phyloP scores from a whole-genome alignment of 2,113 vertebrate species.

The Sphaerodactylus townsendi region DNA sequence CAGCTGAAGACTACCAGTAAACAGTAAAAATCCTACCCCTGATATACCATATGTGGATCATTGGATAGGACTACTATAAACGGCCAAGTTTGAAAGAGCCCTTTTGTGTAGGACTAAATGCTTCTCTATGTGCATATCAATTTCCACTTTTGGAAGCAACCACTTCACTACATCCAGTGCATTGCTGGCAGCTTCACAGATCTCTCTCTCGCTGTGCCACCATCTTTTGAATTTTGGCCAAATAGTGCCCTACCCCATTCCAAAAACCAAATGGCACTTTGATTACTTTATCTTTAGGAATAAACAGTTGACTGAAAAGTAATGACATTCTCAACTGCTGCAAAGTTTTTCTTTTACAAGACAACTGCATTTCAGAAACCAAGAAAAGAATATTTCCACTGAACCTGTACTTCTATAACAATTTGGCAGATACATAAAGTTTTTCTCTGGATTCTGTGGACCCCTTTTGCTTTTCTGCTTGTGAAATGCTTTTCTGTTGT shows the following conservation, averaged over 20 bases:
- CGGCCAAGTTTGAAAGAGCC: neutral
- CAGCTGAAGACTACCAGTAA: neutral
- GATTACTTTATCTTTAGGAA: neutral
- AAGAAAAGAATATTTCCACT: neutral
- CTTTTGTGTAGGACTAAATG: neutral
- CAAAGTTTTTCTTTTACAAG: neutral
- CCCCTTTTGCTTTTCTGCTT: neutral
- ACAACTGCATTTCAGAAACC: neutral
- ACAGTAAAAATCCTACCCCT: too few relatives aligned
- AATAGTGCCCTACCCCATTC: neutral
- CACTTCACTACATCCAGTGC: neutral
- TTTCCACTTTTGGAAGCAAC: neutral
- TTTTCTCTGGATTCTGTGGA: neutral
- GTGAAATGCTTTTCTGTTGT: neutral
- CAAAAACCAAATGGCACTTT: neutral
- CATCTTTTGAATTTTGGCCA: neutral
- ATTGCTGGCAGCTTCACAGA: neutral
- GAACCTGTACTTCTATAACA: neutral
- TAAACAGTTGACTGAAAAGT: neutral
- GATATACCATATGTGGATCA: neutral
- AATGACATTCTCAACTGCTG: neutral
- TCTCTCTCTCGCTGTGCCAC: neutral
- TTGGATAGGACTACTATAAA: neutral
- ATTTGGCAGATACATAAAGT: neutral
- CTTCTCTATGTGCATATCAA: neutral